phyloP scores from a whole-genome alignment of 2,113 vertebrate genomes.

The Tupaia chinensis region DNA sequence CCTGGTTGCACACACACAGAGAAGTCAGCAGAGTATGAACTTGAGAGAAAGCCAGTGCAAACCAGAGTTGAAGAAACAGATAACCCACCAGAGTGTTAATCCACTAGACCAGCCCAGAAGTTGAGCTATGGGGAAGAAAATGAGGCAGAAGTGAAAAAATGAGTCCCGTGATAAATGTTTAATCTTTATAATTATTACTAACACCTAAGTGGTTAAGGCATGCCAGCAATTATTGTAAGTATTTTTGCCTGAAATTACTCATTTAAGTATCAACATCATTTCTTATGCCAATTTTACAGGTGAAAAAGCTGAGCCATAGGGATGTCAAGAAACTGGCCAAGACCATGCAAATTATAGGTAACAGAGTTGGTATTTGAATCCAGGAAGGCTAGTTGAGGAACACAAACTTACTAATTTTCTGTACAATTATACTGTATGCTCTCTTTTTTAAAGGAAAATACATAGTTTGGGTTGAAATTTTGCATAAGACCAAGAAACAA shows the following conservation, averaged over 20 bases:
- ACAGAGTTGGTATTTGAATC: background rate
- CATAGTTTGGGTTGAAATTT: slow-evolving; percentile 35
- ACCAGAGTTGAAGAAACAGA: background rate
- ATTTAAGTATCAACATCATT: background rate
- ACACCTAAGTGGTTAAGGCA: background rate
- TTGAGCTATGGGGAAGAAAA: background rate
- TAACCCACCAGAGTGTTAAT: background rate
- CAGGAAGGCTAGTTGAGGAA: background rate
- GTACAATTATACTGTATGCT: background rate
- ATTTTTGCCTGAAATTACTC: background rate
- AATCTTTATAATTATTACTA: background rate
- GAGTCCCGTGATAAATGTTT: background rate
- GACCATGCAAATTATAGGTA: background rate
- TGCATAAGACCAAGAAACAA: background rate
- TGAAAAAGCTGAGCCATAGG: background rate
- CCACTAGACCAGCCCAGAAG: background rate
- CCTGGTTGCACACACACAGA: background rate
- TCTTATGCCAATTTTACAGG: slow-evolving; percentile 26
- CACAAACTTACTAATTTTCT: background rate
- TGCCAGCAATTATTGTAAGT: background rate
- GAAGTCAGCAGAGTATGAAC: background rate
- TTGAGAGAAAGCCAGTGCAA: background rate
- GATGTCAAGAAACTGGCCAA: background rate
- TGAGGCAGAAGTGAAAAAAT: background rate
- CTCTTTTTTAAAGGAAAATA: background rate